A percentile compares a stretch with the other conserved stretches of the same genome.
These are phyloP conservation scores for Trichopria drosophilae DNA, from an alignment of 2,888 invertebrate species.

Conservation along the genomic window DNA sequence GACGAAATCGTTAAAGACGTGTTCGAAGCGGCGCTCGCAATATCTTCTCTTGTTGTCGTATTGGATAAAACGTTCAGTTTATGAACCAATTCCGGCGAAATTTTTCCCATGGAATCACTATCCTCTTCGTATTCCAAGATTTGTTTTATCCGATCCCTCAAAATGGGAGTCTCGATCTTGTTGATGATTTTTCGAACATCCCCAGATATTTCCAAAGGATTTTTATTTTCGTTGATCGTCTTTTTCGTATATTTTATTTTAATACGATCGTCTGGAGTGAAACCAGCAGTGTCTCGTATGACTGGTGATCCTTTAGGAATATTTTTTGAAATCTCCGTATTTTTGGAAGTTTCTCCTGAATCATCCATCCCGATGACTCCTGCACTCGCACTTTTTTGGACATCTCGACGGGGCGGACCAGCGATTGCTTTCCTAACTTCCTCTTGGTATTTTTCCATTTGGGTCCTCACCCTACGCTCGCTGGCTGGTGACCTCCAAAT, in stretches of 20 bases:
- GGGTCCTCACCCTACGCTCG: slow-evolving; percentile 64
- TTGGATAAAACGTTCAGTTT: slow-evolving; percentile 41
- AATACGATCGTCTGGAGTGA: too few relatives aligned
- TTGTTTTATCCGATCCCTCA: too few relatives aligned
- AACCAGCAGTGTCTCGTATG: too few relatives aligned
- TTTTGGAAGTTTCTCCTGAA: slow-evolving; percentile 4
- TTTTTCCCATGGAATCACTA: slow-evolving; percentile 12
- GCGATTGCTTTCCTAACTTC: slow-evolving; percentile 54
- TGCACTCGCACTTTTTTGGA: slow-evolving; percentile 25
- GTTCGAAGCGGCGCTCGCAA: not conserved
- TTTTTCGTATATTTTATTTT: too few relatives aligned
- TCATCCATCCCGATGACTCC: slow-evolving; percentile 13
- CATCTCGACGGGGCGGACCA: slow-evolving; percentile 24
- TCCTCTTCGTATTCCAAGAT: not conserved
- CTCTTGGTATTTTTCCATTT: slow-evolving; percentile 60
- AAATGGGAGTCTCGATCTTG: too few relatives aligned
- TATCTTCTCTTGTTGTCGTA: slow-evolving; percentile 31
- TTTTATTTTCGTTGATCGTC: slow-evolving; percentile 7
- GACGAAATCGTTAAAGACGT: not conserved
- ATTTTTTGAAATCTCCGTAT: not conserved
- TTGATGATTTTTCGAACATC: too few relatives aligned
- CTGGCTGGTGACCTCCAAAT: slow-evolving; percentile 67
- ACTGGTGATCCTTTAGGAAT: not conserved
- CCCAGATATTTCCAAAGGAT: too few relatives aligned
- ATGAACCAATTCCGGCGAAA: slow-evolving; percentile 41